Evolutionary conservation across 2,113 vertebrate species (phyloP).

Genomic region (Vidua macroura): DNA sequence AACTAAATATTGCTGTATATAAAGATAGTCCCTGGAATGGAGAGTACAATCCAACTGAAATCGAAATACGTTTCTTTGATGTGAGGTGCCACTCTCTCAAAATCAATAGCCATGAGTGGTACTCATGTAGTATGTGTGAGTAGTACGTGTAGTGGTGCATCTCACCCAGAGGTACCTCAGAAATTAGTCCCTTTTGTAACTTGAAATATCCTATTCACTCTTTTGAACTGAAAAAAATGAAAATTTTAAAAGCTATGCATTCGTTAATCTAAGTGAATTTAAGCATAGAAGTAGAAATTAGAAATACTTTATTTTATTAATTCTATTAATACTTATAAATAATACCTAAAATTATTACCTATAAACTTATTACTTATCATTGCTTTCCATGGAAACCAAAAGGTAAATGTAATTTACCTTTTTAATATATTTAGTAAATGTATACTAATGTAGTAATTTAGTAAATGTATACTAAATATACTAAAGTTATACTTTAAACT

Average conservation of each 20-base stretch:
- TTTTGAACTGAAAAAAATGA: neutral
- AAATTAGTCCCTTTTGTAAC: neutral
- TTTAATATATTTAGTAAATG: neutral
- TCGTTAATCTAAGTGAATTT: neutral
- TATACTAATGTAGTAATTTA: neutral
- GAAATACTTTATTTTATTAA: neutral
- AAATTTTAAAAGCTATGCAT: neutral
- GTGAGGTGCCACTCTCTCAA: neutral
- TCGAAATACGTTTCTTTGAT: neutral
- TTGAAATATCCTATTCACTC: neutral
- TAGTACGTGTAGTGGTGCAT: too few species aligned
- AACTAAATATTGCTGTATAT: neutral
- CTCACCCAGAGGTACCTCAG: neutral
- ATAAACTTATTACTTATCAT: neutral
- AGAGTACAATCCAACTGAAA: neutral
- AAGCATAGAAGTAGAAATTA: neutral
- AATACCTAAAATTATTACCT: neutral
- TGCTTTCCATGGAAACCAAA: neutral
- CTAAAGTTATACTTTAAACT: neutral
- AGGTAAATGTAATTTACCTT: neutral
- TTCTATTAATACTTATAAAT: neutral
- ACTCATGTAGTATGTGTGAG: neutral
- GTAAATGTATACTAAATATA: neutral
- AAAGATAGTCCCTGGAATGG: neutral
- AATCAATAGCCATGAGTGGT: neutral